phyloP scores from a whole-genome alignment of 2,888 invertebrate genomes.

The Resseliella maxima region DNA sequence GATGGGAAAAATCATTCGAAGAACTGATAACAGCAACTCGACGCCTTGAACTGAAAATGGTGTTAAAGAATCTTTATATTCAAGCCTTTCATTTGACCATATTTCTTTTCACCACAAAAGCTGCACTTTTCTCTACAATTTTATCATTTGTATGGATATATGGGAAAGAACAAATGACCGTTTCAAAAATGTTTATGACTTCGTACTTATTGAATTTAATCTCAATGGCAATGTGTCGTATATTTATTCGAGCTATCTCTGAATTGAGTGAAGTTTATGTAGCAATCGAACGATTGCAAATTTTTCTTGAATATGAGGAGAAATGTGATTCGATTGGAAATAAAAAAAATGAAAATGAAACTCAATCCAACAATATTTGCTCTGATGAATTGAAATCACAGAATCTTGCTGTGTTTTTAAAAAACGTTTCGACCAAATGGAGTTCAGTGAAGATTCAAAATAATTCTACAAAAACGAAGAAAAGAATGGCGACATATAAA shows the following conservation, averaged over 20 bases:
- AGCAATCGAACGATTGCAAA: constrained; percentile 76
- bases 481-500: too few relatives aligned
- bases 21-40: constrained; percentile 78
- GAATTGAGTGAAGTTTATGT: constrained; percentile 84
- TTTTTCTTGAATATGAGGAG: constrained; percentile 67
- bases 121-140: constrained; percentile 81
- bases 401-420: constrained; percentile 55
- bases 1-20: constrained; percentile 89
- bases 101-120: constrained; percentile 83
- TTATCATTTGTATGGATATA: constrained; percentile 74
- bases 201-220: constrained; percentile 71
- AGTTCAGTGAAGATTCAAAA: too few relatives aligned
- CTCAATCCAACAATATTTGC: too few relatives aligned
- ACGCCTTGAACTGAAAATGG: constrained; percentile 72
- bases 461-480: too few relatives aligned
- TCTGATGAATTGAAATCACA: constrained; percentile 58
- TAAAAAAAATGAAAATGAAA: constrained; percentile 33
- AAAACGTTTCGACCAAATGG: constrained; percentile 69
- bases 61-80: constrained; percentile 73
- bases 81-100: constrained; percentile 78
- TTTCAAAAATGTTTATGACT: constrained; percentile 69
- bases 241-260: constrained; percentile 77
- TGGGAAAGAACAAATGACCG: constrained; percentile 72
- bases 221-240: constrained; percentile 71
- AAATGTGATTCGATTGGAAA: constrained; percentile 57